phyloP scores from a whole-genome alignment of 2,797 vertebrate species.

The Sternarchorhynchus goeldii region DNA sequence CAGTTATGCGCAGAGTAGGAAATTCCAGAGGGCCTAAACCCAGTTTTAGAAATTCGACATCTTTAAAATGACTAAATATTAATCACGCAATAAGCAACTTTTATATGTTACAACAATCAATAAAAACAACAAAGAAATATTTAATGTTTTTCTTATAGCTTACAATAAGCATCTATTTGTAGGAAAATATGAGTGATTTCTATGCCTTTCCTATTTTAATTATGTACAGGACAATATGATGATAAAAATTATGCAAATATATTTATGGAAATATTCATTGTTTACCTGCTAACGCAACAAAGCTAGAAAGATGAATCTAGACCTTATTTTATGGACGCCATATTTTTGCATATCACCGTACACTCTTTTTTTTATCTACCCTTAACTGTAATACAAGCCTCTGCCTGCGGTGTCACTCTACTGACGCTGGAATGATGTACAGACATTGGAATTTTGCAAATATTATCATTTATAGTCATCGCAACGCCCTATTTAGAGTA shows the following conservation, averaged over 20 bases:
- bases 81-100: too few relatives aligned
- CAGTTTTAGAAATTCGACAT: too few relatives aligned
- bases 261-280: not conserved
- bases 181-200: not conserved
- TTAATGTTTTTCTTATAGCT: too few relatives aligned
- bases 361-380: not conserved
- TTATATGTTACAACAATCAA: too few relatives aligned
- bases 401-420: constrained; percentile 6
- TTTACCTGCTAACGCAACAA: too few relatives aligned
- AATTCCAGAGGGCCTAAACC: too few relatives aligned
- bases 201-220: not conserved
- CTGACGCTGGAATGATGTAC: constrained; percentile 1
- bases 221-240: not conserved
- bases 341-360: not conserved
- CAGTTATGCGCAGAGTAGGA: constrained; percentile 10
- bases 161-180: too few relatives aligned
- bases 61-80: too few relatives aligned
- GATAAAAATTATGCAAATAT: not conserved
- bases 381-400: constrained; percentile 21
- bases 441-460: not conserved
- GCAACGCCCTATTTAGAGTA: constrained; percentile 1
- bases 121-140: too few relatives aligned
- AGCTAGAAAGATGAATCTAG: too few relatives aligned
- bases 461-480: not conserved
- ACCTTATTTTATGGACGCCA: too few relatives aligned